phyloP scores from a whole-genome alignment of 2,113 vertebrate genomes.

The Pseudois nayaur region DNA sequence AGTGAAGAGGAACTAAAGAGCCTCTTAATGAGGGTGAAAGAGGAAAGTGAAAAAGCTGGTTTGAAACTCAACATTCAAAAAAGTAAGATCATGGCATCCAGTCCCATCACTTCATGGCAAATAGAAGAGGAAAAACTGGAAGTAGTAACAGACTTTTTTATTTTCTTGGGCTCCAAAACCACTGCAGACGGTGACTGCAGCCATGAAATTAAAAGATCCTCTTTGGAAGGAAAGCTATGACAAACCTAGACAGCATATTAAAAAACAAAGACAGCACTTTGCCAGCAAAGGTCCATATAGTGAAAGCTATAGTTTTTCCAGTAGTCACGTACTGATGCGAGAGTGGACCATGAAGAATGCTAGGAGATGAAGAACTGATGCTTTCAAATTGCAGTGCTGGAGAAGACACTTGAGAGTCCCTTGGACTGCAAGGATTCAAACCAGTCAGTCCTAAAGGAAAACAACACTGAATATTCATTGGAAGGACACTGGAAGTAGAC shows the following conservation, averaged over 20 bases:
- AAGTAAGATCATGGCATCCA: background rate
- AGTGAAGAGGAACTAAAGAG: background rate
- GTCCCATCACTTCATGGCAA: background rate
- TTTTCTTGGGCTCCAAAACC: background rate
- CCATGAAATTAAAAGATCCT: background rate
- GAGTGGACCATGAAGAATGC: background rate
- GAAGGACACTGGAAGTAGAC: background rate
- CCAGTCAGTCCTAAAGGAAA: background rate
- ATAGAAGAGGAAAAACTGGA: background rate
- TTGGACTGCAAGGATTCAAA: background rate
- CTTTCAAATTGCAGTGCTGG: background rate
- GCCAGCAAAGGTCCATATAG: background rate
- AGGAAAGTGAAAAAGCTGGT: background rate
- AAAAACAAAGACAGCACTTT: background rate
- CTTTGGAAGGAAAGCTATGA: background rate
- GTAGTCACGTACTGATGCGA: background rate
- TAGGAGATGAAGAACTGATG: background rate
- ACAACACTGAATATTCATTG: background rate
- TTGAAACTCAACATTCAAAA: background rate
- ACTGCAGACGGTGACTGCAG: background rate
- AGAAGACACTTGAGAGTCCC: background rate
- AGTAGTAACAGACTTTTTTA: background rate
- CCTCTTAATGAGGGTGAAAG: background rate
- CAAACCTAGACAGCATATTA: background rate
- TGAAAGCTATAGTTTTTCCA: background rate